phyloP scores from a whole-genome alignment of 2,797 vertebrate genomes.

The Pelobates cultripes region DNA sequence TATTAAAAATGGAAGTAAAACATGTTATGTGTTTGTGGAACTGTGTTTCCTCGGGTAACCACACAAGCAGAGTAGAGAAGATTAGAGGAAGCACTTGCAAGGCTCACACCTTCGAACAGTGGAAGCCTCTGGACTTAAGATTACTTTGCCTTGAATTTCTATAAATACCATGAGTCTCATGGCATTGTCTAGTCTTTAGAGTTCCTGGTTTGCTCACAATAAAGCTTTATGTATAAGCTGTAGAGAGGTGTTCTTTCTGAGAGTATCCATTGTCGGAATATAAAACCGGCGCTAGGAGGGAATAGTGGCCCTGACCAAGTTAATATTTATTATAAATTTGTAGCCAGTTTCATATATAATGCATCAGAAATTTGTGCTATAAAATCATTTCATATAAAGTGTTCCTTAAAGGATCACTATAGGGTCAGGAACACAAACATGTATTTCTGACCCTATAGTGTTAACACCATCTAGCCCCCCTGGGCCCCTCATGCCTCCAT shows the following conservation, averaged over 20 bases:
- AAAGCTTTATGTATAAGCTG: background rate
- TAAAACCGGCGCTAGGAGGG: too few species aligned
- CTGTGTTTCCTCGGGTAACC: constrained; percentile 1
- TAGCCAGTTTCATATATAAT: too few species aligned
- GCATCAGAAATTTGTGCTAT: too few species aligned
- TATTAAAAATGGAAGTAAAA: constrained; percentile 11
- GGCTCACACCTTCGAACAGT: constrained; percentile 24
- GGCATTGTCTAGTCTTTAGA: constrained; percentile 11
- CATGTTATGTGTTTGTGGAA: constrained; percentile 15
- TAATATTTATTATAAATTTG: too few species aligned
- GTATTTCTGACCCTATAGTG: too few species aligned
- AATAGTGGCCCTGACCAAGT: too few species aligned
- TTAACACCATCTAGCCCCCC: too few species aligned
- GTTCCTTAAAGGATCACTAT: too few species aligned
- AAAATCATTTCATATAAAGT: too few species aligned
- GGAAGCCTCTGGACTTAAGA: constrained; percentile 29
- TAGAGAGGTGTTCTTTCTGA: background rate
- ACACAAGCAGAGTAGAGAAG: constrained; percentile 7
- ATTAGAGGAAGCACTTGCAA: constrained; percentile 18
- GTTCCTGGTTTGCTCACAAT: constrained; percentile 7
- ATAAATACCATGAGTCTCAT: constrained; percentile 9
- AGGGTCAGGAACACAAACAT: too few species aligned
- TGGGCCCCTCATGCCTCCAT: too few species aligned
- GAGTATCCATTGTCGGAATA: too few species aligned
- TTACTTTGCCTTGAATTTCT: constrained; percentile 23